Percentiles rank a stretch among this genome's conserved stretches.
These are phyloP conservation scores for Strigamia transsilvanica DNA, from an alignment of 2,888 invertebrate species.

Conservation along the genomic window DNA sequence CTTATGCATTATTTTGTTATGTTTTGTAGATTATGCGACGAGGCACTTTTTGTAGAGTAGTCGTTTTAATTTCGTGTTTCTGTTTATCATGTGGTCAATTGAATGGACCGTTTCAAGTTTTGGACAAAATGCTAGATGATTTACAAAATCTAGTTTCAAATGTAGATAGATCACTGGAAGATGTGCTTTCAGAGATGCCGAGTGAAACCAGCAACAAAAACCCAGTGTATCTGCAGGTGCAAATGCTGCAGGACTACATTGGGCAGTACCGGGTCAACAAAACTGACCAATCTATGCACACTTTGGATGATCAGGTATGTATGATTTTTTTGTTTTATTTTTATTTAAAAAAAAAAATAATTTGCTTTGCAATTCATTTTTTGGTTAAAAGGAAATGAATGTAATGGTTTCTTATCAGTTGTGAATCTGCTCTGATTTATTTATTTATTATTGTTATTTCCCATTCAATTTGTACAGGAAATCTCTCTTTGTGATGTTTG, in stretches of 20 bases:
- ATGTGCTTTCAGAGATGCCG: conserved; percentile 6
- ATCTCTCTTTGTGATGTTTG: too few species aligned
- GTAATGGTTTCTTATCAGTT: too few species aligned
- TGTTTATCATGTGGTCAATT: background rate
- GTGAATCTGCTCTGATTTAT: too few species aligned
- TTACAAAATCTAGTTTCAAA: background rate
- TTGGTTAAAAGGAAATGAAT: too few species aligned
- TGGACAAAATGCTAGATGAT: conserved; percentile 4
- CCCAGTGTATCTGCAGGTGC: background rate
- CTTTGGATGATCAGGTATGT: conserved; percentile 5
- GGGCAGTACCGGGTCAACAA: background rate
- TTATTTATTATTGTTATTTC: too few species aligned
- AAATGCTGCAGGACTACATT: conserved; percentile 15
- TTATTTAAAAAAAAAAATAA: too few species aligned
- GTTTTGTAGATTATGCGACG: background rate
- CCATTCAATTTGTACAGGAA: too few species aligned
- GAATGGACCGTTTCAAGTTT: background rate
- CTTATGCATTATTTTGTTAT: too few species aligned
- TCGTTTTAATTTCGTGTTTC: background rate
- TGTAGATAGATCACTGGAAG: background rate
- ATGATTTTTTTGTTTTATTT: background rate
- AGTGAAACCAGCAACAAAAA: background rate
- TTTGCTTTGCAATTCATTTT: background rate
- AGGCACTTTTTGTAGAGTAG: background rate
- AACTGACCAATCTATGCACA: background rate